These are phyloP conservation scores for Amphimedon queenslandica DNA, from an alignment of 37 sponge, comb jelly and placozoan genomes.

Conservation along the genomic window DNA sequence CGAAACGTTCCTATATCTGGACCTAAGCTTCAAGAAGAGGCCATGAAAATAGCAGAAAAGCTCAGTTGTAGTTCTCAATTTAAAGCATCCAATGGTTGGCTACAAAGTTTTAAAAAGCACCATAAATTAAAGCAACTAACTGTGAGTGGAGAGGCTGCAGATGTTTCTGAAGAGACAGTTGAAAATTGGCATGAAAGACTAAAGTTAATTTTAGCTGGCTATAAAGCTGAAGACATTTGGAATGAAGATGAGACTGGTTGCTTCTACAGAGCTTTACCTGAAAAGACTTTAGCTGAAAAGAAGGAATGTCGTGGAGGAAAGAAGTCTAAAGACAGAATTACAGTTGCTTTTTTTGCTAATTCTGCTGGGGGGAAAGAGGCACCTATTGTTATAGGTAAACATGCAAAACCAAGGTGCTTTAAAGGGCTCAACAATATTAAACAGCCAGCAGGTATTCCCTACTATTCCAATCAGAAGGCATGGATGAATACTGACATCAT, in stretches of 20 bases:
- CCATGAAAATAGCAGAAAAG: not conserved
- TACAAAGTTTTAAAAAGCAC: constrained; percentile 38
- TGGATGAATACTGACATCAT: constrained; percentile 46
- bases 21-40: constrained; percentile 22
- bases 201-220: constrained; percentile 3
- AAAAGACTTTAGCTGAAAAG: too few relatives aligned
- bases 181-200: constrained; percentile 23
- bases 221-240: constrained; percentile 27
- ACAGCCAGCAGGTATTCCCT: constrained; percentile 16
- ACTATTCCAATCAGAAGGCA: constrained; percentile 24
- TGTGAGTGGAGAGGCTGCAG: constrained; percentile 26
- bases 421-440: constrained; percentile 26
- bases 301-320: too few relatives aligned
- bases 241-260: constrained; percentile 30
- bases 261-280: too few relatives aligned
- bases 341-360: too few relatives aligned
- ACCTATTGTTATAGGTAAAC: constrained; percentile 11
- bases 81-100: constrained; percentile 56
- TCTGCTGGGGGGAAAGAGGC: constrained; percentile 47
- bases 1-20: constrained; percentile 20
- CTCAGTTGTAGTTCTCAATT: not conserved
- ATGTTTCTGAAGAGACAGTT: constrained; percentile 14
- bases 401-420: constrained; percentile 34
- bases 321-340: too few relatives aligned
- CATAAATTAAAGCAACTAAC: constrained; percentile 19